Evolutionary conservation across 2,113 vertebrate genomes (phyloP).

Genomic region (Chlorodrepanis virens): DNA sequence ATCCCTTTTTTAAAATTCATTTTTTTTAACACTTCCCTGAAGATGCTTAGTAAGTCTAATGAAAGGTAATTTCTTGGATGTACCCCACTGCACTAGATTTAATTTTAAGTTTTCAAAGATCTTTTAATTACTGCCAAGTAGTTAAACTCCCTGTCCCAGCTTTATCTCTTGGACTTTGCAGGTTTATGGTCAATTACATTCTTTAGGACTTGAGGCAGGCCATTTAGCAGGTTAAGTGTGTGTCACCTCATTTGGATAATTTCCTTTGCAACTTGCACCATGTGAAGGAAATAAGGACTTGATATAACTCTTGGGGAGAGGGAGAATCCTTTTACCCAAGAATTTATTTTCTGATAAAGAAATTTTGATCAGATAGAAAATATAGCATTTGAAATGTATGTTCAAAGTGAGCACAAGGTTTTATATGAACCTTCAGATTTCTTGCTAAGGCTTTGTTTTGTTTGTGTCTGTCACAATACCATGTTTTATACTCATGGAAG

Average conservation of each 20-base stretch:
- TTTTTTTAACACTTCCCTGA: not conserved
- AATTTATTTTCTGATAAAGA: not conserved
- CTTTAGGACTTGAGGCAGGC: not conserved
- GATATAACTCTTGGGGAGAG: not conserved
- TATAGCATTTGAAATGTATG: fast-evolving
- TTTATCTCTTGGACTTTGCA: slow-evolving; percentile 19
- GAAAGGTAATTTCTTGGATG: not conserved
- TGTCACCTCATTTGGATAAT: not conserved
- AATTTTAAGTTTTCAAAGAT: not conserved
- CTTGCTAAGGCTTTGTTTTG: not conserved
- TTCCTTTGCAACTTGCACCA: not conserved
- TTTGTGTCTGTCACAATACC: not conserved
- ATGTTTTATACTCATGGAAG: not conserved
- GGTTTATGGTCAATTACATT: not conserved
- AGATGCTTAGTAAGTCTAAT: not conserved
- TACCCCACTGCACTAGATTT: not conserved
- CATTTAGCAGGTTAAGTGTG: not conserved
- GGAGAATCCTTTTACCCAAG: not conserved
- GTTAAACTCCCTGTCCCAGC: not conserved
- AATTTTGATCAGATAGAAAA: not conserved
- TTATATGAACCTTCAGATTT: not conserved
- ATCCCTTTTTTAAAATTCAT: fast-evolving
- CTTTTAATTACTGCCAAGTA: not conserved
- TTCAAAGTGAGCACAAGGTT: not conserved
- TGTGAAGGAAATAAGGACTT: not conserved